Evolutionary conservation across 2,888 invertebrate species (phyloP), one percentile per base, ranked within the genome.

Genomic region (Luffia ferchaultella): DNA sequence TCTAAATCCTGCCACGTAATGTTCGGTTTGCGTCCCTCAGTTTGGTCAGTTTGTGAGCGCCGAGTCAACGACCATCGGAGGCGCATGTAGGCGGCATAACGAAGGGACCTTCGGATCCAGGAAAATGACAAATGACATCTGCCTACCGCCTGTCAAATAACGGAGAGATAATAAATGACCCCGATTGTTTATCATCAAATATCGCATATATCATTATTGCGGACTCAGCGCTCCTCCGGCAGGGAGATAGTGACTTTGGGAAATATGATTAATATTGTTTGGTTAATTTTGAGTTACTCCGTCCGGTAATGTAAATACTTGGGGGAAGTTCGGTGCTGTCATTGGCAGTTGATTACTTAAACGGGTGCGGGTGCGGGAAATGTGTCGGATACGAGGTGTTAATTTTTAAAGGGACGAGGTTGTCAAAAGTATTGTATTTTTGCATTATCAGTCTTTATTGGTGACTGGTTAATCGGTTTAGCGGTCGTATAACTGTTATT

Each of bases 111-210:
- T 71, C 74, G 85, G 85, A 76, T 78, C 78, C 76, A 82, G 76
- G 73, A 80, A 80, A 82, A 86, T 88, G 87, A 88, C 87, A 88
- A 88, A 88, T 86, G 87, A 87, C 87, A 87, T 86, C 87, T 87
- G 87, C 86, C 87, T 85, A 82, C 82, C 86, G 86, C 87, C 86
- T 87, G 87, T 86, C 87, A 85, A 86, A 87, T 87, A 87, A 85
- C 85, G 82, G 84, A 82, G 85, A 85, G 83, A 86, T 87, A 87
- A 87, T 87, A 87, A 87, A 87, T 87, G 86, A 86, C 85, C 84
- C 75, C 80, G 84, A 85, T 85, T 86, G 86, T 86, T 86, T 85
- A 85, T 85, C 85, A 82, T 85, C 84, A 84, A 84, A 84, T 82
- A 83, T 79, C 78, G 76, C 80, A 84, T 84, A 84, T 82, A 83